Percentiles rank a stretch among this genome's conserved stretches.
phyloP scores from a whole-genome alignment of 2,888 invertebrate species.

The Lasioglossum morio region DNA sequence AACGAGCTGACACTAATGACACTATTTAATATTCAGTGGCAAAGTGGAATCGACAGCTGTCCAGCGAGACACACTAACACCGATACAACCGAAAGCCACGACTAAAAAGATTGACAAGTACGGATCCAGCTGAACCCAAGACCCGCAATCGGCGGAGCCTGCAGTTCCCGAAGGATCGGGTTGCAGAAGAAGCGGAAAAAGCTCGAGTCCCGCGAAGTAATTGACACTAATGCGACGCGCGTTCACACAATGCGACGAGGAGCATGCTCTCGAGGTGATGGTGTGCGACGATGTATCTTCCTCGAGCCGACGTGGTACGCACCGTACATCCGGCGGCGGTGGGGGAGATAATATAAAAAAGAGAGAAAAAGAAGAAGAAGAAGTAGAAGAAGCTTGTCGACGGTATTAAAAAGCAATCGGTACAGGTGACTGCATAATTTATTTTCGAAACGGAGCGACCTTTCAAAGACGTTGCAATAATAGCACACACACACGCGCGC shows the following conservation, averaged over 20 bases:
- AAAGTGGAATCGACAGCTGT: background rate
- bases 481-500: conserved; percentile 56
- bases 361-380: background rate
- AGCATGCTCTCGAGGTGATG: conserved; percentile 1
- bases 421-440: conserved; percentile 55
- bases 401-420: conserved; percentile 14
- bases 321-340: background rate
- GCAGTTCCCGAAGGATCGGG: background rate
- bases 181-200: conserved; percentile 1
- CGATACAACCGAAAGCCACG: background rate
- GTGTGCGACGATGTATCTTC: conserved; percentile 8
- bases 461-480: conserved; percentile 74
- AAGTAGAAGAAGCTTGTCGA: background rate
- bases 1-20: background rate
- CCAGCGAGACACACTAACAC: background rate
- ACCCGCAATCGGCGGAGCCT: background rate
- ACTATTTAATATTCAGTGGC: background rate
- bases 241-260: conserved; percentile 14
- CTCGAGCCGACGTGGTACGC: conserved; percentile 4
- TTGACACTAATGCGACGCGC: conserved; percentile 4
- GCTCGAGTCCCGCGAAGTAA: background rate
- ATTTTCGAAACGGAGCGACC: conserved; percentile 66
- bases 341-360: background rate
- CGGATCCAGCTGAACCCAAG: background rate
- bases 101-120: background rate